Base-by-base conservation (phyloP, 1,140 invertebrate species). In the Drosophila chauvacae region DNA sequence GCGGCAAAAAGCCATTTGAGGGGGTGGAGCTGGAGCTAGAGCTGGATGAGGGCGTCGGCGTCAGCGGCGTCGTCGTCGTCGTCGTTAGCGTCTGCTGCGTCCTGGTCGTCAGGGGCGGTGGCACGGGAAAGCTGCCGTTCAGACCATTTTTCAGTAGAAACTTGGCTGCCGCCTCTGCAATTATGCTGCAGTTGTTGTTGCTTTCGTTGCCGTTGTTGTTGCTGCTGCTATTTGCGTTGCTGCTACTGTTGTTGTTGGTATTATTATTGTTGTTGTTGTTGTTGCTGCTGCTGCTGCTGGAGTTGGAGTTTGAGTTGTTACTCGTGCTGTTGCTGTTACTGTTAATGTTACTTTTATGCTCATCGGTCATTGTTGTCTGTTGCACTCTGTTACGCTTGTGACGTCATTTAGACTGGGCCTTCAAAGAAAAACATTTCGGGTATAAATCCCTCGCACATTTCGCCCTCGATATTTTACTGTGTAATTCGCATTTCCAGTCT, bases 321-420 rank as follows among this genome's bases (percentile, higher is more conserved):
- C 51, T 55, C 51, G 51, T 53, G 30, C 44, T 77, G 50, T 37
- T 80, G 56, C 44, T 84, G 62, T 59, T 88, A 62, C 69, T 82
- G 70, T 65, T 90, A 70, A 79, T 81, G 80, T 71, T 90, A 61
- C 53, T 63, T 74, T 78, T 85, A 73, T 76, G 83, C 91, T 94
- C 93, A 92, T 94, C 93, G 93, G 91, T 93, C 93, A 94, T 94
- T 93, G 93, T 94, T 92, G 93, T 83, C 77, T 81, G 51, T 55
- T 78, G 58, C 65, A 71, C 66, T 78, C 57, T 78, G 70, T 72
- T 73, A 72, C 45, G 56, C 68, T 73, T 60, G 75, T 79, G 75
- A 79, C 76, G 76, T 78, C 66, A 78, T 63, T 78, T 72, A 73
- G 70, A 72, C 68, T 42, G 55, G 48, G 75, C 75, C 66, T 71